A percentile compares a stretch with the other conserved stretches of the same genome.
These are phyloP conservation scores for Anguilla obscura DNA, from an alignment of 2,797 vertebrate species.

Conservation along the genomic window DNA sequence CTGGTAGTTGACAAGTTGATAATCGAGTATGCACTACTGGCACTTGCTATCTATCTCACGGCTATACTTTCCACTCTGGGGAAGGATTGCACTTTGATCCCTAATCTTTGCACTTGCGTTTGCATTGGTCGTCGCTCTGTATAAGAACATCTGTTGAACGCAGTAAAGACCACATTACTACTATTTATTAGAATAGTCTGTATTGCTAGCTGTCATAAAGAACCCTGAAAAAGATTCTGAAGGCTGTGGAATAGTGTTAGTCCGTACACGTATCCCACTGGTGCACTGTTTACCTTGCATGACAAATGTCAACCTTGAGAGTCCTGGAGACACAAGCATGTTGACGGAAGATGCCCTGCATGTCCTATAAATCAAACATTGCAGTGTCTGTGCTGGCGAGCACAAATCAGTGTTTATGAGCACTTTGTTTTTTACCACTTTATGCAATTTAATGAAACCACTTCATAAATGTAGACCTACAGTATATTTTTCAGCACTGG, in stretches of 20 bases:
- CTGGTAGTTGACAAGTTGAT: no score
- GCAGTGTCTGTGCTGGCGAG: not conserved
- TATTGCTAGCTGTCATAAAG: not conserved
- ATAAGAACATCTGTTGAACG: no score
- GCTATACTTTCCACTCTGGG: no score
- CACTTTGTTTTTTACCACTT: not conserved
- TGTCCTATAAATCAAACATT: not conserved
- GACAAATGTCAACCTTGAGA: not conserved
- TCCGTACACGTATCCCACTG: not conserved
- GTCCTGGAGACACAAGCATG: not conserved
- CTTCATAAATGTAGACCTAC: not conserved
- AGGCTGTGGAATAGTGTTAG: not conserved
- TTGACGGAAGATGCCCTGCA: not conserved
- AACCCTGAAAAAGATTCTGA: not conserved
- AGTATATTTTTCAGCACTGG: not conserved
- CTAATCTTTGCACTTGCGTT: no score
- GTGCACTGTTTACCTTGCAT: not conserved
- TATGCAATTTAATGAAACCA: not conserved
- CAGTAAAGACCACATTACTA: not conserved
- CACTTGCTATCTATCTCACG: no score
- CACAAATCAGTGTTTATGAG: not conserved
- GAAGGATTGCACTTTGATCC: no score
- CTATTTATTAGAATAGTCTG: not conserved
- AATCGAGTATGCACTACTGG: no score
- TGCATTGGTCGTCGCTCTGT: no score